Base-by-base conservation (phyloP, 2,113 vertebrate species). In the Cyprinodon brontotheroides region DNA sequence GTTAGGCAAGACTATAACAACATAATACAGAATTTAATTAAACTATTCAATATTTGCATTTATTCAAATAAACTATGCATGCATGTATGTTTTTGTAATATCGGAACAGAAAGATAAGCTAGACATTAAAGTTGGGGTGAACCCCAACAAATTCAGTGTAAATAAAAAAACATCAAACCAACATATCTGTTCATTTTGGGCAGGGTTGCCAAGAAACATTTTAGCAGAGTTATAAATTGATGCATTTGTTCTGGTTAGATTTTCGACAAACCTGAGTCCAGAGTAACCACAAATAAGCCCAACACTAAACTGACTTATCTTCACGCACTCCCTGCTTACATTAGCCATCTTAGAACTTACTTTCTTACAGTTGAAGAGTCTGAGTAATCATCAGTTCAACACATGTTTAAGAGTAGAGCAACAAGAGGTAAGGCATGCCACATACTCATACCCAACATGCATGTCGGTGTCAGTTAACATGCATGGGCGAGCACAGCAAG, bases 261-360 rank as follows among this genome's bases (percentile, higher is more conserved):
- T 59, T 65, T 73, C n/a, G 81, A 91, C 77, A 90, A 70, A 89
- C 90, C 84, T 92, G 90, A 91, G 87, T 84, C 68, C 43, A 62
- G 72, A 48, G 70, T 88, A 75, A 63, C 86, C 90, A 84, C 75
- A 61, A 69, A 68, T 63, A 53, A 20, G 75, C 43, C 38, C 11
- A 59, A 47, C 75, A 53, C 14, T 75, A 66, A 72, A 41, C 60
- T 43, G 10, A 10, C 62, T 15, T 77, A 74, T 68, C 66, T 85
- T 48, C 90, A 88, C 90, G 91, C 90, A 81, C 79, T 86, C 89
- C 80, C 77, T 87, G 88, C 83, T 90, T 88, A 61, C 73, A 75
- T 64, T 65, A 65, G 60, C 65, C 69, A 77, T 79, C 72, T 20
- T 20, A 20, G 7, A n/a, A 7, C 6, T n/a, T 3, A 7, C 6